Percentiles rank a stretch among this genome's conserved stretches.
phyloP scores from a whole-genome alignment of 64 coral and sea anemone genomes.

The Montipora cactus region DNA sequence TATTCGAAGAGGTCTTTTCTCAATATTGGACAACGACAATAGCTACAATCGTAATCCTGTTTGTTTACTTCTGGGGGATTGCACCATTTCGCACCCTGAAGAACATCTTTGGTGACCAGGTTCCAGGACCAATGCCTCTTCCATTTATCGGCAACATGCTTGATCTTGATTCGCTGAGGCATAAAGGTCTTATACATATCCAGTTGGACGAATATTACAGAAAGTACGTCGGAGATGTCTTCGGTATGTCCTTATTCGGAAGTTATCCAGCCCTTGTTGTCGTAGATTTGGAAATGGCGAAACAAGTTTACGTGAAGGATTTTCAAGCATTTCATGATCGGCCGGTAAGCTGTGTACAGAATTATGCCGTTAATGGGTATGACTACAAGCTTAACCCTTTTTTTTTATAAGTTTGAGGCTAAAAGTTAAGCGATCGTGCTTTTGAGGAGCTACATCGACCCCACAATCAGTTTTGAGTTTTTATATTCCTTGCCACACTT shows the following conservation, averaged over 20 bases:
- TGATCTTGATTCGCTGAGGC: slow-evolving; percentile 4
- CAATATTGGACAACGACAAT: background rate
- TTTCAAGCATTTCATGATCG: slow-evolving; percentile 38
- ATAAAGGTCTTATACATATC: background rate
- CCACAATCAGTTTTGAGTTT: too few relatives aligned
- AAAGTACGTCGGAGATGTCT: slow-evolving; percentile 39
- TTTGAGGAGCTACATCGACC: too few relatives aligned
- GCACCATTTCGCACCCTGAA: slow-evolving; percentile 16
- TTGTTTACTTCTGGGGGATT: slow-evolving; percentile 20
- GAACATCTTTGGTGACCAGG: background rate
- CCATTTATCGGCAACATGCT: slow-evolving; percentile 48
- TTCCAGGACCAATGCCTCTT: slow-evolving; percentile 26
- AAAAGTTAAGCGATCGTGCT: too few relatives aligned
- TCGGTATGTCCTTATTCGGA: slow-evolving; percentile 22
- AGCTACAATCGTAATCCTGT: background rate
- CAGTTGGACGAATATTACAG: slow-evolving; percentile 58
- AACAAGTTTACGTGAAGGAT: slow-evolving; percentile 24
- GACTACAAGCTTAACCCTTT: too few relatives aligned
- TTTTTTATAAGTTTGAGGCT: too few relatives aligned
- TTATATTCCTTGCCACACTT: too few relatives aligned
- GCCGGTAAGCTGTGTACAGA: slow-evolving; percentile 9
- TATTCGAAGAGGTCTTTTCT: background rate
- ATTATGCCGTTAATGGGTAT: too few relatives aligned
- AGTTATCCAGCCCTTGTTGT: background rate
- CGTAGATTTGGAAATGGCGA: slow-evolving; percentile 32